Evolutionary conservation across 1,140 invertebrate genomes (phyloP).

Genomic region (Eueides isabella): DNA sequence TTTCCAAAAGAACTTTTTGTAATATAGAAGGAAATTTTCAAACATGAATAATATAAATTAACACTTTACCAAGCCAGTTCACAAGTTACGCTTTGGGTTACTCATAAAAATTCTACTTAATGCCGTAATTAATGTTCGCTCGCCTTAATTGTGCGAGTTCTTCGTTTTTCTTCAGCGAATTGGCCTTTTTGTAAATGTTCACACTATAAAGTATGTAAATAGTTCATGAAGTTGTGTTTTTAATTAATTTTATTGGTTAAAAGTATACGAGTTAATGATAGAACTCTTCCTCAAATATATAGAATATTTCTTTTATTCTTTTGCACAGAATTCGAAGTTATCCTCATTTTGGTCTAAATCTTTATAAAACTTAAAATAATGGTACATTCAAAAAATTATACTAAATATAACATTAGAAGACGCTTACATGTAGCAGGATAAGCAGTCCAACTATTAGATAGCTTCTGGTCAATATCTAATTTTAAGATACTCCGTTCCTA

Average conservation of each 20-base stretch:
- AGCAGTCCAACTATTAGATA: too few relatives aligned
- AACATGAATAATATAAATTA: conserved; percentile 32
- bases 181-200: conserved; percentile 13
- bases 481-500: too few relatives aligned
- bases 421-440: too few relatives aligned
- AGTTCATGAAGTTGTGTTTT: background rate
- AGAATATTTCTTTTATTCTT: too few relatives aligned
- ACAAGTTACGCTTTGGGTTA: conserved; percentile 24
- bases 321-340: too few relatives aligned
- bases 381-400: too few relatives aligned
- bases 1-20: conserved; percentile 10
- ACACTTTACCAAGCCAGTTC: conserved; percentile 26
- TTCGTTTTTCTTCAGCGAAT: conserved; percentile 3
- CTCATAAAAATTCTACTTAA: conserved; percentile 35
- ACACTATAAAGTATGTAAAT: conserved; percentile 3
- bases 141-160: conserved; percentile 25
- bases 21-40: conserved; percentile 16
- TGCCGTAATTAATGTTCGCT: conserved; percentile 33
- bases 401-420: too few relatives aligned
- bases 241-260: background rate
- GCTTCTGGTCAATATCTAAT: too few relatives aligned
- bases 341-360: too few relatives aligned
- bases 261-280: background rate
- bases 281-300: too few relatives aligned
- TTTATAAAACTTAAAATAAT: too few relatives aligned